These are phyloP conservation scores for Aradus depressus DNA, from an alignment of 2,888 invertebrate species.

Conservation along the genomic window DNA sequence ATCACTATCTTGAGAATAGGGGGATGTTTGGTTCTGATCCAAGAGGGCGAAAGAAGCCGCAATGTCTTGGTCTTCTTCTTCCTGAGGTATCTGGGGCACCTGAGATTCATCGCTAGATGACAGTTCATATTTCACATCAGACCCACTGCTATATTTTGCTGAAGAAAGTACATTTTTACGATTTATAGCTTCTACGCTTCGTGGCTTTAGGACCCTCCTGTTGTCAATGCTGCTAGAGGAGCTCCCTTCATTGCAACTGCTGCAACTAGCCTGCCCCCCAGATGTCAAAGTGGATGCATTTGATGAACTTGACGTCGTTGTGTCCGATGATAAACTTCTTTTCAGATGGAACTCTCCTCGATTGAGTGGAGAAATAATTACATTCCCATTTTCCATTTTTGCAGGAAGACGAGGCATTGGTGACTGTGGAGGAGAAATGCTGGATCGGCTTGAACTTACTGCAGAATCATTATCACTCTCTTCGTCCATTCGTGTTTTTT, in stretches of 20 bases:
- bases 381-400: conserved; percentile 40
- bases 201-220: conserved; percentile 59
- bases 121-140: conserved; percentile 48
- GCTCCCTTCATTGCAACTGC: conserved; percentile 26
- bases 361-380: conserved; percentile 36
- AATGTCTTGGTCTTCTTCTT: not conserved
- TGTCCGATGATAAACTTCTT: conserved; percentile 59
- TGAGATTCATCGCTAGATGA: not conserved
- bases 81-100: too few relatives aligned
- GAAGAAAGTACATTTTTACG: conserved; percentile 78
- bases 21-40: too few relatives aligned
- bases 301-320: conserved; percentile 51
- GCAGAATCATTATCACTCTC: conserved; percentile 82
- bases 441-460: conserved; percentile 72
- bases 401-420: conserved; percentile 51
- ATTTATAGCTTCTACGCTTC: conserved; percentile 72
- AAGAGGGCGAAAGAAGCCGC: too few relatives aligned
- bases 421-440: conserved; percentile 62
- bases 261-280: conserved; percentile 50
- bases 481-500: conserved; percentile 38
- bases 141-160: conserved; percentile 72
- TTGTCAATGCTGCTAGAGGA: conserved; percentile 45
- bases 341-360: conserved; percentile 38
- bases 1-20: too few relatives aligned
- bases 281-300: conserved; percentile 61